Conservation (phyloP, 2,797 vertebrate species). For the Parambassis ranga region DNA sequence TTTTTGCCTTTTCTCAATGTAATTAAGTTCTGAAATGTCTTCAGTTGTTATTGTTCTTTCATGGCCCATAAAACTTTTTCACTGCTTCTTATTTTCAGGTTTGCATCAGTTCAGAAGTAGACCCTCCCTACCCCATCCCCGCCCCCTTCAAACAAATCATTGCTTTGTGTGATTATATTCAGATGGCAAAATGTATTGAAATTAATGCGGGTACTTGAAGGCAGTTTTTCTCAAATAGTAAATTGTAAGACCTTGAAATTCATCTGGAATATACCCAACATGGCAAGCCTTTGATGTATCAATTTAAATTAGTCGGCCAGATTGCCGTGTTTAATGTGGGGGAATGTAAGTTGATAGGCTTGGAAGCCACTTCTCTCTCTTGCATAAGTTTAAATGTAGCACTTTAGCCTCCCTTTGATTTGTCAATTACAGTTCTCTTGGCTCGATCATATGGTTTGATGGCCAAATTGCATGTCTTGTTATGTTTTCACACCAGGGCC, state of each 20-base stretch:
- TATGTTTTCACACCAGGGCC: slow-evolving; percentile 77
- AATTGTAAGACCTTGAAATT: slow-evolving; percentile 80
- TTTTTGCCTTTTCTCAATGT: not conserved
- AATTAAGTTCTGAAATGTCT: slow-evolving; percentile 6
- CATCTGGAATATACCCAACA: slow-evolving; percentile 77
- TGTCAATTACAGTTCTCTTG: slow-evolving; percentile 80
- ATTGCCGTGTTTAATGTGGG: slow-evolving; percentile 79
- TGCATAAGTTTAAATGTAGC: slow-evolving; percentile 76
- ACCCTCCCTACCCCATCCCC: not conserved
- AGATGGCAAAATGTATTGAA: slow-evolving; percentile 63
- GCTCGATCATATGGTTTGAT: slow-evolving; percentile 79
- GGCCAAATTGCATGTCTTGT: slow-evolving; percentile 80
- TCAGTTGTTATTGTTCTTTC: slow-evolving; percentile 31
- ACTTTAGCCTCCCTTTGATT: slow-evolving; percentile 83
- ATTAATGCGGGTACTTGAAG: slow-evolving; percentile 70
- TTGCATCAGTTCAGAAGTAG: slow-evolving; percentile 30
- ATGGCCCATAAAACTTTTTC: slow-evolving; percentile 27
- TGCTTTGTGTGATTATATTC: slow-evolving; percentile 59
- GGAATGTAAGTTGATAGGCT: slow-evolving; percentile 81
- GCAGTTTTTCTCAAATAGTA: slow-evolving; percentile 69
- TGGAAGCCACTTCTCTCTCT: slow-evolving; percentile 78
- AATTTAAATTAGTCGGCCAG: slow-evolving; percentile 80
- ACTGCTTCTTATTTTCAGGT: slow-evolving; percentile 30
- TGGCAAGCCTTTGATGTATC: slow-evolving; percentile 82
- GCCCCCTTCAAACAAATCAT: slow-evolving; percentile 57